Conservation (phyloP, 1,140 invertebrate genomes). For the Temnothorax curvispinosus region DNA sequence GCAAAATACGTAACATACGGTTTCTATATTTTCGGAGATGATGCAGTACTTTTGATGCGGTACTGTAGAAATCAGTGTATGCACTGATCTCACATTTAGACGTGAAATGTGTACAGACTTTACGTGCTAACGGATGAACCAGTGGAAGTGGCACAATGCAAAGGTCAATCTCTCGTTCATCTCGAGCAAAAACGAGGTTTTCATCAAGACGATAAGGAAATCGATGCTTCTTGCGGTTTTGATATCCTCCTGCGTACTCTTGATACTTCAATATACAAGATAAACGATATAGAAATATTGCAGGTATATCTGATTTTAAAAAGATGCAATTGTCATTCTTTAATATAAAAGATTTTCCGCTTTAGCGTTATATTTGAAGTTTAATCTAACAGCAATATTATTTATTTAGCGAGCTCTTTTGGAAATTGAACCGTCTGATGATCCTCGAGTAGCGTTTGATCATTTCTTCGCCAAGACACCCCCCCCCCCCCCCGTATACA, state of each 20-base stretch:
- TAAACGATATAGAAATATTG: constrained; percentile 55
- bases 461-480: constrained; percentile 47
- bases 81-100: not conserved
- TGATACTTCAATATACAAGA: not conserved
- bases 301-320: constrained; percentile 42
- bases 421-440: constrained; percentile 16
- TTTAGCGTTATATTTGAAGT: not conserved
- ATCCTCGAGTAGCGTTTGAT: constrained; percentile 40
- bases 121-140: constrained; percentile 62
- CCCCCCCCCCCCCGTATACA: no score
- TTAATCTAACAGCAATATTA: not conserved
- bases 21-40: no score
- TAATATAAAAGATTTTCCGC: not conserved
- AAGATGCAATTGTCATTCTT: not conserved
- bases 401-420: constrained; percentile 49
- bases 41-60: no score
- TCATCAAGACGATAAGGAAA: not conserved
- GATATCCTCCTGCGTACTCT: not conserved
- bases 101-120: constrained; percentile 15
- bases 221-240: not conserved
- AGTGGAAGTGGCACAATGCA: not conserved
- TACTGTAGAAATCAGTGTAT: not conserved
- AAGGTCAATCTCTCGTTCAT: not conserved
- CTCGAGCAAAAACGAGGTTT: not conserved
- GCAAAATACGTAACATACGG: no score